A percentile compares a stretch with the other conserved stretches of the same genome.
Conservation (phyloP, 2,888 invertebrate species). For the Drosophila neotestacea region DNA sequence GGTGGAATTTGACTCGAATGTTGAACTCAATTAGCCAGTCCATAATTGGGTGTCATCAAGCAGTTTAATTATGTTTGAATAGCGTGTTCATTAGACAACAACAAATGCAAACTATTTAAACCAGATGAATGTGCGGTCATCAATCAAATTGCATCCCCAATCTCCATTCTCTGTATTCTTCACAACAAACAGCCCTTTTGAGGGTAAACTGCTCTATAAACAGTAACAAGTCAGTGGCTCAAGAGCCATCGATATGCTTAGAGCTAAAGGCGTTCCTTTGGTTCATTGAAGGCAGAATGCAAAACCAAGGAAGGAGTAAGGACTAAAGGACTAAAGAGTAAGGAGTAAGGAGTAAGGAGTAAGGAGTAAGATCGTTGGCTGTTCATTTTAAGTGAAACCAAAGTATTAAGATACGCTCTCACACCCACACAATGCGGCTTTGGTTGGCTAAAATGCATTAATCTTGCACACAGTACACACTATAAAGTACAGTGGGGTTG, state of each 20-base stretch:
- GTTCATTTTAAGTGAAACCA: constrained; percentile 71
- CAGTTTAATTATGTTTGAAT: constrained; percentile 36
- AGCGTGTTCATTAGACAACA: constrained; percentile 30
- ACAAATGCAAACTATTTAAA: constrained; percentile 52
- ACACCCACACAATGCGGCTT: constrained; percentile 31
- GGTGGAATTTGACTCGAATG: neutral
- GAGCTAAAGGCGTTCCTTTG: constrained; percentile 25
- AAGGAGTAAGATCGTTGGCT: constrained; percentile 24
- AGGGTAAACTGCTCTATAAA: constrained; percentile 49
- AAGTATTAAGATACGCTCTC: constrained; percentile 70
- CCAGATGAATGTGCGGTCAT: constrained; percentile 52
- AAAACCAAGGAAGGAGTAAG: neutral
- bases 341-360: neutral
- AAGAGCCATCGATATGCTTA: constrained; percentile 67
- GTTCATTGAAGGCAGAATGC: constrained; percentile 19
- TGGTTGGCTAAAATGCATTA: constrained; percentile 67
- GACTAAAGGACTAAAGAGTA: neutral
- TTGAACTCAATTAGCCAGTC: constrained; percentile 18
- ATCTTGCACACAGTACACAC: constrained; percentile 52
- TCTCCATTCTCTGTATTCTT: too few species aligned
- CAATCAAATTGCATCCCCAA: constrained; percentile 56
- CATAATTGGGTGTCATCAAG: constrained; percentile 22
- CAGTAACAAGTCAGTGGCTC: constrained; percentile 54
- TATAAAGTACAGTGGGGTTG: neutral
- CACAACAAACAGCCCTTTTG: constrained; percentile 13